Evolutionary conservation across 2,888 invertebrate genomes (phyloP).

Genomic region (Biston betularia): DNA sequence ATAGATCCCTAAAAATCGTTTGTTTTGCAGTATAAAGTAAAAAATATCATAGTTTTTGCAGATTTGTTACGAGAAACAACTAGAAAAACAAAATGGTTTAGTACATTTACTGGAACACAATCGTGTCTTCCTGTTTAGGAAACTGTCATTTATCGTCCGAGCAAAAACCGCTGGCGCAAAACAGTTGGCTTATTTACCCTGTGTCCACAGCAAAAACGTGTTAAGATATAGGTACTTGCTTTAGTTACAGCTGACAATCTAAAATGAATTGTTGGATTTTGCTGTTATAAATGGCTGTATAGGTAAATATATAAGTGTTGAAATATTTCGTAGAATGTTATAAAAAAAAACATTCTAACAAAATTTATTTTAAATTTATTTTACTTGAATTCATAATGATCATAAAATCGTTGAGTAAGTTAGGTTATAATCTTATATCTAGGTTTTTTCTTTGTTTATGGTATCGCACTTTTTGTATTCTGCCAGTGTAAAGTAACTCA

Average conservation of each 20-base stretch:
- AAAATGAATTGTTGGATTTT: constrained; percentile 23
- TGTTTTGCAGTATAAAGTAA: background rate
- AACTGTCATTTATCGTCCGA: constrained; percentile 67
- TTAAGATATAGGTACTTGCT: constrained; percentile 48
- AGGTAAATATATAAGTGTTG: background rate
- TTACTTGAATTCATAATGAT: too few species aligned
- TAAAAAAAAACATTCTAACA: too few species aligned
- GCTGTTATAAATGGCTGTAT: constrained; percentile 8
- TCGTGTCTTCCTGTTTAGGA: constrained; percentile 57
- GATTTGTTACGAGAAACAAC: background rate
- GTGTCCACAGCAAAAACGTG: constrained; percentile 55
- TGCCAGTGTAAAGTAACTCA: too few species aligned
- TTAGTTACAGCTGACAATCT: constrained; percentile 32
- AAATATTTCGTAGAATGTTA: background rate
- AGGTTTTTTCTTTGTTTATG: too few species aligned
- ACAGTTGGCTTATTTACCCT: constrained; percentile 52
- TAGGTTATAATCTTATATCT: too few species aligned
- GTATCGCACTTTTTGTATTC: too few species aligned
- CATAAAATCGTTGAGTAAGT: too few species aligned
- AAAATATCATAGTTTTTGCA: background rate
- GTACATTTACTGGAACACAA: constrained; percentile 38
- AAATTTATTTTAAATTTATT: too few species aligned
- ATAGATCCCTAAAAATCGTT: too few species aligned
- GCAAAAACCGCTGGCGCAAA: constrained; percentile 66
- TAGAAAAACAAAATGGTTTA: background rate